These are phyloP conservation scores for Sebastes schlegelii DNA, from an alignment of 2,113 vertebrate genomes.

Conservation along the genomic window DNA sequence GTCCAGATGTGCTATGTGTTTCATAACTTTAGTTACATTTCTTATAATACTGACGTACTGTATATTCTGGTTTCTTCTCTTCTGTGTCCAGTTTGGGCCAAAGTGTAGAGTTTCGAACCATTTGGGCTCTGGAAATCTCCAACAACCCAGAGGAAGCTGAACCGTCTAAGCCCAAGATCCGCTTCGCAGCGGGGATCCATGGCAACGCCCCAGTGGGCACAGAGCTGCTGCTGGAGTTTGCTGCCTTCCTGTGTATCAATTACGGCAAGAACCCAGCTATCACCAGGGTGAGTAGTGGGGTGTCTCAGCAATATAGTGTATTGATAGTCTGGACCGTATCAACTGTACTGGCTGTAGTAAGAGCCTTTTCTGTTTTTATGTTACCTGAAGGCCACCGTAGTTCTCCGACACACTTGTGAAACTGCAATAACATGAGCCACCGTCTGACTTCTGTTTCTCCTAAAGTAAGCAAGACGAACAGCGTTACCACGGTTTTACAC, in stretches of 20 bases:
- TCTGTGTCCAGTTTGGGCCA: constrained; percentile 89
- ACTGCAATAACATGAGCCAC: too few relatives aligned
- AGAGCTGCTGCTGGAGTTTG: constrained; percentile 94
- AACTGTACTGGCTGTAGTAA: neutral
- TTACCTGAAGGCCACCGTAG: too few relatives aligned
- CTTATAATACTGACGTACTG: neutral
- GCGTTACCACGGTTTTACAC: too few relatives aligned
- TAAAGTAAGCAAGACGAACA: too few relatives aligned
- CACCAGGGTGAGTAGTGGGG: constrained; percentile 86
- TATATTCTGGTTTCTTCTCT: constrained; percentile 9
- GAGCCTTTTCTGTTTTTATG: too few relatives aligned
- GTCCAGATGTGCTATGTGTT: neutral
- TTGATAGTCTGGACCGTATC: neutral
- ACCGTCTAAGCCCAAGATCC: constrained; percentile 93
- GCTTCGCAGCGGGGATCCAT: constrained; percentile 94
- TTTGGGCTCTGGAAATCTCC: constrained; percentile 96
- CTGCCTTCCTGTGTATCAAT: constrained; percentile 93
- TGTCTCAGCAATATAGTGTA: neutral
- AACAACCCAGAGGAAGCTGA: constrained; percentile 91
- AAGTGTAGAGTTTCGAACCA: constrained; percentile 91
- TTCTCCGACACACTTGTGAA: too few relatives aligned
- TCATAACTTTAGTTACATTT: neutral
- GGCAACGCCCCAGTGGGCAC: constrained; percentile 96
- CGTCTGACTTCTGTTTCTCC: too few relatives aligned
- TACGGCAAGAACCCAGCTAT: constrained; percentile 93